A percentile compares a stretch with the other conserved stretches of the same genome.
phyloP scores from a whole-genome alignment of 1,140 invertebrate genomes.

The Goniozus legneri region DNA sequence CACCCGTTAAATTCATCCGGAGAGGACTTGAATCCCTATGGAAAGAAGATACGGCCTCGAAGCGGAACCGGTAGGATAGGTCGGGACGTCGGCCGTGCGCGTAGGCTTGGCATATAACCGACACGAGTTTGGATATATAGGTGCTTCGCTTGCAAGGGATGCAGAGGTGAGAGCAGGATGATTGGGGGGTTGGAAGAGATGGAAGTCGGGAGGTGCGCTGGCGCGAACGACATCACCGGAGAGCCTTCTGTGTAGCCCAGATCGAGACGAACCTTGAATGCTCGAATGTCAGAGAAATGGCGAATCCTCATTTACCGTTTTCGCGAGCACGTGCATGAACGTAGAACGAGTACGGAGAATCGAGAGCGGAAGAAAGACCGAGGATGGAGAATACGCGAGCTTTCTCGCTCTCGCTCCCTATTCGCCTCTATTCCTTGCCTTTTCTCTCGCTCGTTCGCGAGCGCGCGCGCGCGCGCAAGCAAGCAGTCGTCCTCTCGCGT shows the following conservation, averaged over 20 bases:
- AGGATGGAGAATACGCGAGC: slow-evolving; percentile 11
- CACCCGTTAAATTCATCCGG: slow-evolving; percentile 40
- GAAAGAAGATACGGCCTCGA: slow-evolving; percentile 30
- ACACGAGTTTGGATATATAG: slow-evolving; percentile 4
- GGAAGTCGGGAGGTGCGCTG: slow-evolving; percentile 3
- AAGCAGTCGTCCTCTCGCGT: slow-evolving; percentile 5
- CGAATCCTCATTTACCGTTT: slow-evolving; percentile 51
- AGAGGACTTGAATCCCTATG: slow-evolving; percentile 33
- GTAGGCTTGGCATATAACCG: not conserved
- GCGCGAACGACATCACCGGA: not conserved
- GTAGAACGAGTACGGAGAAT: not conserved
- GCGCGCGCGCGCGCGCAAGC: slow-evolving; percentile 14
- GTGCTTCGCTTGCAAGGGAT: slow-evolving; percentile 13
- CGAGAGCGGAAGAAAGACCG: slow-evolving; percentile 4
- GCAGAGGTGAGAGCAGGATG: not conserved
- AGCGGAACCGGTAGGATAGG: slow-evolving; percentile 14
- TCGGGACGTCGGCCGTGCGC: not conserved
- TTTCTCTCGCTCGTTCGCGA: too few relatives aligned
- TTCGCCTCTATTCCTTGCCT: too few relatives aligned
- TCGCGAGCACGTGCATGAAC: slow-evolving; percentile 34
- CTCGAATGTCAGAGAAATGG: slow-evolving; percentile 49
- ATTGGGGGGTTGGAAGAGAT: not conserved
- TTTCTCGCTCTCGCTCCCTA: too few relatives aligned
- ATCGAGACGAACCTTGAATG: slow-evolving; percentile 51
- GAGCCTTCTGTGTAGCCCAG: slow-evolving; percentile 41